phyloP scores from a whole-genome alignment of 2,113 vertebrate genomes.

The Formicarius rufipectus region DNA sequence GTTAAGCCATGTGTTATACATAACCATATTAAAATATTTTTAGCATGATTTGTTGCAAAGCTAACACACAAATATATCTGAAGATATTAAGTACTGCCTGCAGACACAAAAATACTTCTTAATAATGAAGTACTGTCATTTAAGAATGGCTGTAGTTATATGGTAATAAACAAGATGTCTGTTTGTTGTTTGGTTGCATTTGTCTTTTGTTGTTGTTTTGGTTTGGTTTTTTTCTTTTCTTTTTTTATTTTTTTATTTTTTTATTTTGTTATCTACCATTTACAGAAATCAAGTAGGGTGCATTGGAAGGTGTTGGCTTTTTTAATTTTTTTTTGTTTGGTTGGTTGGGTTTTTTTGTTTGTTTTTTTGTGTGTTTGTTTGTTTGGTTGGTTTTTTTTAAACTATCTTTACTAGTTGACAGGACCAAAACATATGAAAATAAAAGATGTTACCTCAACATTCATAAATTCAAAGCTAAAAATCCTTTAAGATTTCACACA shows the following conservation, averaged over 20 bases:
- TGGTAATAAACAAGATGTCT: neutral
- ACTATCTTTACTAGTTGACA: neutral
- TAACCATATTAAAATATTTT: neutral
- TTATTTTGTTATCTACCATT: neutral
- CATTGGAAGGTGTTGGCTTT: neutral
- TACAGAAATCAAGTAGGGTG: neutral
- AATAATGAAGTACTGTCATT: neutral
- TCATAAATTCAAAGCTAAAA: neutral
- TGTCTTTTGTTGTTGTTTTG: neutral
- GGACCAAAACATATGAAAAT: neutral
- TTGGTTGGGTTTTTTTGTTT: neutral
- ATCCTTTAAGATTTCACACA: neutral
- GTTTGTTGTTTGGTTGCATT: neutral
- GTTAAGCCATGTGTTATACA: neutral
- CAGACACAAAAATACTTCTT: neutral
- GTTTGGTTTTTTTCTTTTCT: neutral
- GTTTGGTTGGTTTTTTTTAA: neutral
- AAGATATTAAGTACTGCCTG: neutral
- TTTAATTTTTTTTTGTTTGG: no score
- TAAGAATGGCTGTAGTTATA: neutral
- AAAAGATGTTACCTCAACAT: neutral
- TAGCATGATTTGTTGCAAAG: neutral
- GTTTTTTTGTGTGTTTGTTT: no score
- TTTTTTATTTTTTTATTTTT: accelerated
- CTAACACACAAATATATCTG: neutral